Evolutionary conservation across 2,888 invertebrate genomes (phyloP), one percentile per base, ranked within the genome.

Genomic region (Apodemia zela): DNA sequence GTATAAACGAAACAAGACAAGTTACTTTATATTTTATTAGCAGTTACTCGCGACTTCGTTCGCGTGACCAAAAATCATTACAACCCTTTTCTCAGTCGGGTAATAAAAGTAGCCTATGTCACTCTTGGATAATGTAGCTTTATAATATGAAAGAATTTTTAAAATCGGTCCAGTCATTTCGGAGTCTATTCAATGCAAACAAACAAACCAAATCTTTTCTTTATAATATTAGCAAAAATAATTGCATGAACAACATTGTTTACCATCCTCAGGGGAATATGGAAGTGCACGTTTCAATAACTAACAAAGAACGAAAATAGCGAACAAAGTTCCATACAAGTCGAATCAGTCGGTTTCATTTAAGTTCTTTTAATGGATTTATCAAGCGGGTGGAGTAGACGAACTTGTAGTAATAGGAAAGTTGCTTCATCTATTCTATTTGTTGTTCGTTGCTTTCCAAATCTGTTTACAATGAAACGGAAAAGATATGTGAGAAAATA

Each of bases 351-450:
- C 63, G 66, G 64, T 68, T 69, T 66, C 60, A 67, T 65, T 63
- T 62, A 62, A 68, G 67, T 68, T 66, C 60, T 49, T 69, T 65
- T 69, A 69, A 69, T 69, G 68, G 66, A 68, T 69, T 69, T 68
- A 68, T 63, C 63, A 66, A 65, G 66, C 67, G 67, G 66, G 64
- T 63, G 65, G 63, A 42, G 61, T 59, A 66, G 62, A 64, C 62
- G 60, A 60, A 68, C 60, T 65, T 64, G 62, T 60, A 61, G 63
- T 66, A 66, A 66, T 54, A 65, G 63, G 60, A 65, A 66, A 67
- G 61, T 66, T 64, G 42, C 62, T 60, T 62, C 57, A 62, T 63
- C 63, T 58, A 51, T 62, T 67, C 63, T 59, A 66, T 62, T 66
- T 63, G 65, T 59, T 59, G 64, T 64, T 65, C 63, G 64, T 66